Conservation (phyloP, 2,797 vertebrate genomes). For the Manis pentadactyla region DNA sequence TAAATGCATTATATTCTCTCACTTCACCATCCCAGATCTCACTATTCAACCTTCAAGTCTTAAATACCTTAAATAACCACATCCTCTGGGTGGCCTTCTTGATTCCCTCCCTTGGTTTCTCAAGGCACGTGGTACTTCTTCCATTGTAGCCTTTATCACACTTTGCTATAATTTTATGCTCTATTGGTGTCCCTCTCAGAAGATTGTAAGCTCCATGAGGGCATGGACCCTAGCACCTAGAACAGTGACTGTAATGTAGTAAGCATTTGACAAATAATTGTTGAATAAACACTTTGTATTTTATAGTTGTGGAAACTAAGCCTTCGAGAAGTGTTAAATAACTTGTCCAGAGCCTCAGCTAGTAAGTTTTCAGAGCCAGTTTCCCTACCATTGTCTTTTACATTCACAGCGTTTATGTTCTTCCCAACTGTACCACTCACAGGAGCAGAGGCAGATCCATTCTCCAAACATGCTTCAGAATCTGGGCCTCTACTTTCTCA, state of each 20-base stretch:
- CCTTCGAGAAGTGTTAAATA: slow-evolving; percentile 5
- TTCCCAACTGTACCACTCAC: not conserved
- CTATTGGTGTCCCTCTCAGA: not conserved
- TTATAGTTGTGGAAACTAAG: slow-evolving; percentile 12
- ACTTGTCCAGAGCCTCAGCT: not conserved
- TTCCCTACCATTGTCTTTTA: not conserved
- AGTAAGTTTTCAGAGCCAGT: not conserved
- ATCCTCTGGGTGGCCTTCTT: not conserved
- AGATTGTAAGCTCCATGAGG: not conserved
- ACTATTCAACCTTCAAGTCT: not conserved
- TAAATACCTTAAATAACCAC: not conserved
- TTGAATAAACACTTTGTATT: slow-evolving; percentile 33
- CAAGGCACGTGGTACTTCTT: not conserved
- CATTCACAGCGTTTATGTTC: not conserved
- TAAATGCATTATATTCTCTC: not conserved
- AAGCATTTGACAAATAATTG: slow-evolving; percentile 23
- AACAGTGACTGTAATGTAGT: not conserved
- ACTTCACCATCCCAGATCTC: not conserved
- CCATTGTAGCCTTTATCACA: not conserved
- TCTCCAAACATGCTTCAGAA: not conserved
- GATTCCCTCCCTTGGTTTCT: not conserved
- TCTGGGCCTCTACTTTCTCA: not conserved
- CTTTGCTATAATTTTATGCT: not conserved
- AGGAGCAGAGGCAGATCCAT: not conserved
- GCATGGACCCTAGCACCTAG: not conserved